Conservation (phyloP, 2,113 vertebrate genomes). For the Piprites chloris region DNA sequence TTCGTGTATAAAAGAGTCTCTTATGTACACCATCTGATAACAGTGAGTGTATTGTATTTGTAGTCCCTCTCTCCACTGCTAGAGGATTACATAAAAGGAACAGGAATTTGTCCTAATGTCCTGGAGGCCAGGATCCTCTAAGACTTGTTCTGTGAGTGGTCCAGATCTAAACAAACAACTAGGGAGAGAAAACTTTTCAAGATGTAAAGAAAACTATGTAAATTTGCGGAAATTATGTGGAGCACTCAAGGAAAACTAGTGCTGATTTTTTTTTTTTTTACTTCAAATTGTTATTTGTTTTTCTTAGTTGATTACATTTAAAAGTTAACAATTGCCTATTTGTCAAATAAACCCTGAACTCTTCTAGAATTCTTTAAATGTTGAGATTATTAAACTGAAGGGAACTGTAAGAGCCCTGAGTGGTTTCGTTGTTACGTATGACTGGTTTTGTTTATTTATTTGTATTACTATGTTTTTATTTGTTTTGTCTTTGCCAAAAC, state of each 20-base stretch:
- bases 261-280: not conserved
- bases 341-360: not conserved
- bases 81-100: conserved; percentile 6
- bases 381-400: not conserved
- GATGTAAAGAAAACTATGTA: not conserved
- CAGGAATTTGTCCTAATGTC: not conserved
- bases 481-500: not conserved
- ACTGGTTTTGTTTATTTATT: not conserved
- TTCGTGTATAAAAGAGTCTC: not conserved
- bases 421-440: not conserved
- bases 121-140: not conserved
- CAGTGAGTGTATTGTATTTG: not conserved
- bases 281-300: not conserved
- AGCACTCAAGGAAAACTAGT: not conserved
- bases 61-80: not conserved
- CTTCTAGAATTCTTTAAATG: not conserved
- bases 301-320: not conserved
- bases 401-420: not conserved
- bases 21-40: not conserved
- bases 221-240: not conserved
- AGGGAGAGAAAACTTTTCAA: not conserved
- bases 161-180: not conserved
- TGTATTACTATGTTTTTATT: not conserved
- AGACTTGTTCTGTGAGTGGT: not conserved
- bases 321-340: not conserved